A percentile compares a stretch with the other conserved stretches of the same genome.
phyloP scores from a whole-genome alignment of 2,888 invertebrate genomes.

The Thecophora atra region DNA sequence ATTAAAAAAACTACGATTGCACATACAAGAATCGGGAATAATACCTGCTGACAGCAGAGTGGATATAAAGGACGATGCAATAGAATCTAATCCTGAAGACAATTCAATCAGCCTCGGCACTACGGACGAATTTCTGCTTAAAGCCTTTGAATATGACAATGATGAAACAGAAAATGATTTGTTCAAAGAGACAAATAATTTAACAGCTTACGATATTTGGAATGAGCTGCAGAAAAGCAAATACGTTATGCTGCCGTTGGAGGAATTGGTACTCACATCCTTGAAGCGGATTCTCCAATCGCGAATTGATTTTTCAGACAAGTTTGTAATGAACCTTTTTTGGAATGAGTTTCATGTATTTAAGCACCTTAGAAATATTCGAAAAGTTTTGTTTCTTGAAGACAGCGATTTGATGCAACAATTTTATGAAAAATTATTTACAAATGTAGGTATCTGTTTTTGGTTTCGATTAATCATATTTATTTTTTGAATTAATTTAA shows the following conservation, averaged over 20 bases:
- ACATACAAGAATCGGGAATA: slow-evolving; percentile 21
- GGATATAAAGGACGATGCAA: neutral
- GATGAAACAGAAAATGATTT: slow-evolving; percentile 28
- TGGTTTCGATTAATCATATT: neutral
- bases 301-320: slow-evolving; percentile 65
- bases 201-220: slow-evolving; percentile 41
- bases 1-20: slow-evolving; percentile 45
- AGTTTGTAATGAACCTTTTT: slow-evolving; percentile 67
- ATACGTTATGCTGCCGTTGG: slow-evolving; percentile 60
- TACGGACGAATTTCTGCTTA: slow-evolving; percentile 53
- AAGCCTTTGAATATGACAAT: slow-evolving; percentile 53
- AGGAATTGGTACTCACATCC: slow-evolving; percentile 64
- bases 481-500: neutral
- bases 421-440: slow-evolving; percentile 68
- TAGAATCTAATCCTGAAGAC: neutral
- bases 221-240: slow-evolving; percentile 37
- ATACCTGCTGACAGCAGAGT: neutral
- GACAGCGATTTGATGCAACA: slow-evolving; percentile 68
- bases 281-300: slow-evolving; percentile 65
- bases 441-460: slow-evolving; percentile 59
- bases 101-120: slow-evolving; percentile 48
- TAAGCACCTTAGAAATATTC: slow-evolving; percentile 67
- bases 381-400: slow-evolving; percentile 68
- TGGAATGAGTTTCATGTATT: slow-evolving; percentile 66
- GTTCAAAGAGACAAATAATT: slow-evolving; percentile 30